These are phyloP conservation scores for Diuraphis noxia DNA, from an alignment of 1,140 invertebrate species.

Conservation along the genomic window DNA sequence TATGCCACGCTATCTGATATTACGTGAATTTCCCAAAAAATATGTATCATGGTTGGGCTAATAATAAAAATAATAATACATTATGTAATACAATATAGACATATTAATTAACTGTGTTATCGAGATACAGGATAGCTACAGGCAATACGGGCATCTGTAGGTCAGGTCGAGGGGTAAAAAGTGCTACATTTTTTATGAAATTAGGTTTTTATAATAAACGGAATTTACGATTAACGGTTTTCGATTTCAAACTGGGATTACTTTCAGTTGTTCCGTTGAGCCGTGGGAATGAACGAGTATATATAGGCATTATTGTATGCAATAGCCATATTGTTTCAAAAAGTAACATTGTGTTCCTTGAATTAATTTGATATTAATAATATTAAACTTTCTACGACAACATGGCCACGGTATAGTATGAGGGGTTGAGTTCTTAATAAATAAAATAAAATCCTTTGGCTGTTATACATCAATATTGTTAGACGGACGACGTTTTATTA, in stretches of 20 bases:
- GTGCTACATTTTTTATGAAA: not conserved
- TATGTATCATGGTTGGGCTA: not conserved
- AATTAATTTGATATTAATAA: conserved; percentile 19
- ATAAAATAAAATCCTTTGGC: conserved; percentile 1
- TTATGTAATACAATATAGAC: not conserved
- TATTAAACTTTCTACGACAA: not conserved
- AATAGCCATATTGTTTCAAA: not conserved
- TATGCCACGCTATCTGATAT: too few relatives aligned
- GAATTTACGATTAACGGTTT: conserved; percentile 4
- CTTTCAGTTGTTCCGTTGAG: not conserved
- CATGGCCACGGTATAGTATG: not conserved
- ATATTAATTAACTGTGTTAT: not conserved
- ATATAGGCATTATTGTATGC: not conserved
- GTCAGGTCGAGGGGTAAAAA: not conserved
- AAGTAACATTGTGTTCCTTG: not conserved
- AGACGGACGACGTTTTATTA: not conserved
- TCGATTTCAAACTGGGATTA: not conserved
- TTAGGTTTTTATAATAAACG: not conserved
- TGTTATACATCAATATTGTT: not conserved
- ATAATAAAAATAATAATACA: not conserved
- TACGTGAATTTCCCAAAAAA: not conserved
- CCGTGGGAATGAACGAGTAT: not conserved
- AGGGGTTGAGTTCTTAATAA: not conserved
- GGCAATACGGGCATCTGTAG: not conserved
- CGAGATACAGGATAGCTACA: not conserved